A percentile compares a stretch with the other conserved stretches of the same genome.
Conservation (phyloP, 2,888 invertebrate genomes). For the Pteria penguin region DNA sequence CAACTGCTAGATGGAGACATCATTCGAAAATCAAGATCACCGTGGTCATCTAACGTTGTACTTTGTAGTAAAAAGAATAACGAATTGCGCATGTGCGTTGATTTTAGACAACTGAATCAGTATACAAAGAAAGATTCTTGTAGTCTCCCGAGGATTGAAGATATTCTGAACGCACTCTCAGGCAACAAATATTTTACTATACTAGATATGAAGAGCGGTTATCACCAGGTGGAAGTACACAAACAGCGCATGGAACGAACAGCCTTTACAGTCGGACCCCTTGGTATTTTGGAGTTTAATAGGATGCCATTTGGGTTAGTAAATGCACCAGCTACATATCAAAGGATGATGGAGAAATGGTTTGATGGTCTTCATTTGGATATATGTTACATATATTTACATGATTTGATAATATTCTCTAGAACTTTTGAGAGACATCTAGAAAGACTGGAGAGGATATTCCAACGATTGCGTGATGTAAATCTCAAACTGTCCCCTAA, state of each 20-base stretch:
- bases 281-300: neutral
- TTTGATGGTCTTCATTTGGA: conserved; percentile 17
- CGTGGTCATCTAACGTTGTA: too few relatives aligned
- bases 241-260: neutral
- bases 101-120: too few relatives aligned
- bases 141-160: conserved; percentile 11
- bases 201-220: too few relatives aligned
- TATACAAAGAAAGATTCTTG: conserved; percentile 16
- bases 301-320: conserved; percentile 28
- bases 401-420: conserved; percentile 9
- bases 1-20: too few relatives aligned
- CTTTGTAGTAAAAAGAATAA: too few relatives aligned
- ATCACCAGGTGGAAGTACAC: neutral
- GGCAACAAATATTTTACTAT: neutral
- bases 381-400: conserved; percentile 7
- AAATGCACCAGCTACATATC: conserved; percentile 21
- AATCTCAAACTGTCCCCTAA: conserved; percentile 18
- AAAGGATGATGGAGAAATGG: conserved; percentile 9
- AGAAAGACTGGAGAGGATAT: neutral
- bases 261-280: neutral
- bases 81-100: too few relatives aligned
- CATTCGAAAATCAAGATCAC: too few relatives aligned
- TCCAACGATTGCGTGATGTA: neutral
- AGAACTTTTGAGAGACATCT: neutral
- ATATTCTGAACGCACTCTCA: neutral